Evolutionary conservation across 37 sponge, comb jelly and placozoan genomes (phyloP).

Genomic region (Ephydatia muelleri): DNA sequence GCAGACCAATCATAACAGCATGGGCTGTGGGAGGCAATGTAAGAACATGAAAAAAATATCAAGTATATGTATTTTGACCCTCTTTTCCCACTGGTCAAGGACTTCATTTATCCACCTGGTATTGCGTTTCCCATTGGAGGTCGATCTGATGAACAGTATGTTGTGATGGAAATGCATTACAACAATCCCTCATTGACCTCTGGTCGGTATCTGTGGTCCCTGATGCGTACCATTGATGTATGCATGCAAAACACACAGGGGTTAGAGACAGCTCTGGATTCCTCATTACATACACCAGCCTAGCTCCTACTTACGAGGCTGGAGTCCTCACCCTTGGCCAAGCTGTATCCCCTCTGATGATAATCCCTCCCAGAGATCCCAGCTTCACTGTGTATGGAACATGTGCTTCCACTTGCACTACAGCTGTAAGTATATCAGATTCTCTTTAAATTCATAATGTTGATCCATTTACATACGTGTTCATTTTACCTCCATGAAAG

Average conservation of each 20-base stretch:
- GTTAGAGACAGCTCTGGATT: background rate
- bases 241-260: background rate
- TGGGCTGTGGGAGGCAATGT: conserved; percentile 75
- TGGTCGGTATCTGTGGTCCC: background rate
- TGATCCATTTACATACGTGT: background rate
- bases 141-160: conserved; percentile 2
- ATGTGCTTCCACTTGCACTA: background rate
- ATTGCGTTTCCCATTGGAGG: conserved; percentile 65
- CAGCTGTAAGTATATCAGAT: background rate
- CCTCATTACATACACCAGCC: background rate
- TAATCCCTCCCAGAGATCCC: background rate
- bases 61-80: too few species aligned
- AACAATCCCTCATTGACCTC: conserved; percentile 40
- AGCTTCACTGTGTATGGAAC: background rate
- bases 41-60: background rate
- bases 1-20: conserved; percentile 21
- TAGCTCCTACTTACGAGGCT: background rate
- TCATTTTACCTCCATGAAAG: background rate
- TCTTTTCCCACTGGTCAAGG: conserved; percentile 21
- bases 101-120: conserved; percentile 31
- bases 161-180: conserved; percentile 64
- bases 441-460: background rate
- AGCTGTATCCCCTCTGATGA: background rate
- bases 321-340: background rate
- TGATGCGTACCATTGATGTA: too few species aligned